Conservation (phyloP, 2,797 vertebrate species). For the Cryptoprocta ferox region DNA sequence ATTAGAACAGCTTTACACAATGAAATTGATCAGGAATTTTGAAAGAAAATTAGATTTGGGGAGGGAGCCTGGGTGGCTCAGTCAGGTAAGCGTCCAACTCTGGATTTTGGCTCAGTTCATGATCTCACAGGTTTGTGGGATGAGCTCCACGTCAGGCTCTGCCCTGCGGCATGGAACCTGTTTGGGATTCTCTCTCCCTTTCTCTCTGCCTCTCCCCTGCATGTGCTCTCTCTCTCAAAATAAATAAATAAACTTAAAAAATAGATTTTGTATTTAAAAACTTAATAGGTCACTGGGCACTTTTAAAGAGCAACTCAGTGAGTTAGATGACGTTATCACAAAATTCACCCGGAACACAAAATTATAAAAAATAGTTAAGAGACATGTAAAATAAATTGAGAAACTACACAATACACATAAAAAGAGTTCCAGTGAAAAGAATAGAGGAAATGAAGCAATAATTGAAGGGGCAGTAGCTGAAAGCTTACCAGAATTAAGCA, state of each 20-base stretch:
- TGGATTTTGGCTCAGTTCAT: too few species aligned
- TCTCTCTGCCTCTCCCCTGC: too few species aligned
- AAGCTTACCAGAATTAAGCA: constrained; percentile 33
- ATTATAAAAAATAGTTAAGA: neutral
- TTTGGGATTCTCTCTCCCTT: too few species aligned
- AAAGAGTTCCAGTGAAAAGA: neutral
- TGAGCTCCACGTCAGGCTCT: too few species aligned
- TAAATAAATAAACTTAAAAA: neutral
- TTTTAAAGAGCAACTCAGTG: neutral
- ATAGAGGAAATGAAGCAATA: neutral
- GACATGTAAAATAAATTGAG: neutral
- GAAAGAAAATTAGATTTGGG: constrained; percentile 16
- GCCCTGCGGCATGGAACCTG: too few species aligned
- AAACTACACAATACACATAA: neutral
- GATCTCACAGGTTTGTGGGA: too few species aligned
- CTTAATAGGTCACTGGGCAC: neutral
- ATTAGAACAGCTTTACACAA: neutral
- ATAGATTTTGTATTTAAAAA: constrained; percentile 36
- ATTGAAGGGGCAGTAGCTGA: neutral
- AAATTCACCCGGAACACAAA: neutral
- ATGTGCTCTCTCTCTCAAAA: too few species aligned
- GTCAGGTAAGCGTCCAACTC: too few species aligned
- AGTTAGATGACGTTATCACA: neutral
- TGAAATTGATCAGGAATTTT: constrained; percentile 13
- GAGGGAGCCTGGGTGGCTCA: too few species aligned